phyloP scores from a whole-genome alignment of 2,888 invertebrate species.

The Ennomos fuscantarius region DNA sequence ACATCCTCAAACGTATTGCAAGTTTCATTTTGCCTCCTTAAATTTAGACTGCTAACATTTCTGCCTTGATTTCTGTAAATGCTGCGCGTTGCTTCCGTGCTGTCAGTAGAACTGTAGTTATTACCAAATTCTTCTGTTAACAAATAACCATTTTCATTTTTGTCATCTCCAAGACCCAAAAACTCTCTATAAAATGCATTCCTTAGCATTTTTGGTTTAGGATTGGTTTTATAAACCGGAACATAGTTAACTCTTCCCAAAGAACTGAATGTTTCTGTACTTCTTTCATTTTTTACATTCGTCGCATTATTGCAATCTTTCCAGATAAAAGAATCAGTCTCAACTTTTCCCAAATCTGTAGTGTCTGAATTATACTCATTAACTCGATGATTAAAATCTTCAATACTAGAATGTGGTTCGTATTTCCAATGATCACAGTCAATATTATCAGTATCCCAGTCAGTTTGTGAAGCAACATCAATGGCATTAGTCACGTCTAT shows the following conservation, averaged over 20 bases:
- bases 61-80: constrained; percentile 38
- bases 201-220: constrained; percentile 53
- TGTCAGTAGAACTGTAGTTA: constrained; percentile 40
- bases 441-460: constrained; percentile 35
- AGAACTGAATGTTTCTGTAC: constrained; percentile 38
- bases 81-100: constrained; percentile 37
- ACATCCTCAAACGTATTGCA: constrained; percentile 47
- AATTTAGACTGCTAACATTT: constrained; percentile 2
- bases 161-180: constrained; percentile 47
- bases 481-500: constrained; percentile 35
- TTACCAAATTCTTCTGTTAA: constrained; percentile 21
- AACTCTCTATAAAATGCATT: constrained; percentile 57
- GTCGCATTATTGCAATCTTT: constrained; percentile 40
- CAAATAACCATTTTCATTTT: constrained; percentile 12
- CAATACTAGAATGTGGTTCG: constrained; percentile 9
- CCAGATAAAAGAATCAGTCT: constrained; percentile 65
- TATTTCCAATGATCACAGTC: constrained; percentile 2
- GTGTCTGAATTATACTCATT: constrained; percentile 55
- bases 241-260: constrained; percentile 45
- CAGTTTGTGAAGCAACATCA: constrained; percentile 40
- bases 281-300: not conserved
- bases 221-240: constrained; percentile 55
- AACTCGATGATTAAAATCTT: constrained; percentile 22
- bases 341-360: constrained; percentile 60
- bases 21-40: constrained; percentile 32